A percentile compares a stretch with the other conserved stretches of the same genome.
These are phyloP conservation scores for Chaetodon trifascialis DNA, from an alignment of 2,113 vertebrate genomes.

Conservation along the genomic window DNA sequence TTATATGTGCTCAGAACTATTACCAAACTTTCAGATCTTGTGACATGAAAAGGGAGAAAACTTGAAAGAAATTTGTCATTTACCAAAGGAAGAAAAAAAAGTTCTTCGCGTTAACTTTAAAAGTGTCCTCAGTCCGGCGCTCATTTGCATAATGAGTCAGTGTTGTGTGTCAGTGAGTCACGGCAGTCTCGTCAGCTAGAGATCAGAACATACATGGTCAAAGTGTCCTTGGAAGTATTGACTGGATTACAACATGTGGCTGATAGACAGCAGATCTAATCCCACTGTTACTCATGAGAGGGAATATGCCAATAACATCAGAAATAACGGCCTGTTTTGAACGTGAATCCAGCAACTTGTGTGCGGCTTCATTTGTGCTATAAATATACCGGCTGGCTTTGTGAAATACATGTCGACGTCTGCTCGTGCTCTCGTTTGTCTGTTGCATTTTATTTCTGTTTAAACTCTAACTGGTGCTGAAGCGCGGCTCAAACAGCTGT, in stretches of 20 bases:
- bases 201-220: constrained; percentile 55
- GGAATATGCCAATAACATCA: constrained; percentile 45
- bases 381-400: constrained; percentile 17
- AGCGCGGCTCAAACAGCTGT: constrained; percentile 8
- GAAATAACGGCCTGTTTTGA: constrained; percentile 53
- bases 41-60: constrained; percentile 65
- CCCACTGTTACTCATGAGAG: constrained; percentile 45
- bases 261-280: constrained; percentile 48
- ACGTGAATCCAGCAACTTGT: constrained; percentile 39
- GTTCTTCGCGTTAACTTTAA: constrained; percentile 32
- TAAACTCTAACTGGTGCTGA: no score
- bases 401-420: constrained; percentile 8
- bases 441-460: no score
- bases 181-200: constrained; percentile 25
- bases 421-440: constrained; percentile 10
- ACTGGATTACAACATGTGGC: constrained; percentile 51
- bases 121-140: constrained; percentile 50
- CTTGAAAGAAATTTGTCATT: constrained; percentile 49
- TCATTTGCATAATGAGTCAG: constrained; percentile 63
- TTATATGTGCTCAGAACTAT: constrained; percentile 59
- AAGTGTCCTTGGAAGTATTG: constrained; percentile 67
- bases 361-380: constrained; percentile 33
- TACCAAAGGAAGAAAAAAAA: constrained; percentile 12
- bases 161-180: constrained; percentile 42
- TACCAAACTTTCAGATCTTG: constrained; percentile 71